These are phyloP conservation scores for Junonia oenone DNA, from an alignment of 2,888 invertebrate species.

Conservation along the genomic window DNA sequence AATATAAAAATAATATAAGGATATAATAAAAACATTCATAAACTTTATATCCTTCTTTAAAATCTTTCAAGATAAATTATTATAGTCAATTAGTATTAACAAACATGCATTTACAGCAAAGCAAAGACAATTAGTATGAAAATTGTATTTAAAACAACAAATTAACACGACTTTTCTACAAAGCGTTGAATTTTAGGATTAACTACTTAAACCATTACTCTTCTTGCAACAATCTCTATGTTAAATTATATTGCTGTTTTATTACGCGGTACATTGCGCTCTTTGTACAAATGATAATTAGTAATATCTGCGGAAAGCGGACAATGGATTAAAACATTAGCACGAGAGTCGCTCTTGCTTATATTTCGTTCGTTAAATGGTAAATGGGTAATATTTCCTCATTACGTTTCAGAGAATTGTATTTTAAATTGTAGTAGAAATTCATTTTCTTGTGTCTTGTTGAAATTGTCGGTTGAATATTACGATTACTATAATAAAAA, in stretches of 20 bases:
- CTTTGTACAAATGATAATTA: neutral
- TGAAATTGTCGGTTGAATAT: neutral
- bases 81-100: too few relatives aligned
- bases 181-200: too few relatives aligned
- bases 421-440: neutral
- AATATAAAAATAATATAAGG: too few relatives aligned
- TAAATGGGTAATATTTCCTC: conserved; percentile 7
- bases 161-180: too few relatives aligned
- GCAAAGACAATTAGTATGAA: too few relatives aligned
- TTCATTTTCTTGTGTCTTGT: neutral
- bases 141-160: too few relatives aligned
- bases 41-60: too few relatives aligned
- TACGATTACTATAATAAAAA: too few relatives aligned
- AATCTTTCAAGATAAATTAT: too few relatives aligned
- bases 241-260: neutral
- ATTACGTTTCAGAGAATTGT: conserved; percentile 2
- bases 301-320: neutral
- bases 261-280: neutral
- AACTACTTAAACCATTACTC: too few relatives aligned
- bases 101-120: too few relatives aligned
- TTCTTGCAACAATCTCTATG: neutral
- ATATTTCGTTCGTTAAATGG: conserved; percentile 1
- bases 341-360: neutral
- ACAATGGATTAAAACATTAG: conserved; percentile 3
- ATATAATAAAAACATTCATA: too few relatives aligned